Conservation (phyloP, 2,888 invertebrate genomes). For the Mythimna pallens region DNA sequence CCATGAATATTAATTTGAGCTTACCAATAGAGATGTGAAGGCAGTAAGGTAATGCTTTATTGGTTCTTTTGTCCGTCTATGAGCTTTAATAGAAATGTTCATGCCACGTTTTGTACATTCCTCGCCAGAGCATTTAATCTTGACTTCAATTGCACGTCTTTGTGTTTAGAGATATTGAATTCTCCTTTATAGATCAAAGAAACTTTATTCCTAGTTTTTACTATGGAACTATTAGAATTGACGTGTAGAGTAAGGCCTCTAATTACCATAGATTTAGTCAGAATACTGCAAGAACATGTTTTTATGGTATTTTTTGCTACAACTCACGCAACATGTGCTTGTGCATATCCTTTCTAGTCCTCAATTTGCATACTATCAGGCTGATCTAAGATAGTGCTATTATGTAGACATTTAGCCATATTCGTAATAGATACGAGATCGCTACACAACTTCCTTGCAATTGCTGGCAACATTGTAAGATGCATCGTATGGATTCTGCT, state of each 20-base stretch:
- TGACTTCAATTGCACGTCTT: slow-evolving; percentile 43
- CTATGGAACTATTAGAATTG: slow-evolving; percentile 11
- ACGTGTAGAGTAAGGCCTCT: background rate
- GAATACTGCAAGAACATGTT: slow-evolving; percentile 29
- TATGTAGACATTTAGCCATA: slow-evolving; percentile 57
- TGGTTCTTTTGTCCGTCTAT: slow-evolving; percentile 43
- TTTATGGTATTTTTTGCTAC: slow-evolving; percentile 36
- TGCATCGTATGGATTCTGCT: slow-evolving; percentile 10
- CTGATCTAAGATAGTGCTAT: slow-evolving; percentile 55
- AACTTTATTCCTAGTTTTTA: slow-evolving; percentile 18
- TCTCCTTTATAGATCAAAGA: background rate
- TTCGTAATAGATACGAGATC: slow-evolving; percentile 30
- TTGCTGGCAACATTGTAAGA: slow-evolving; percentile 27
- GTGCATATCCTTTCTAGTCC: slow-evolving; percentile 53
- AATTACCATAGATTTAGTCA: slow-evolving; percentile 42
- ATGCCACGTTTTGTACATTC: slow-evolving; percentile 28
- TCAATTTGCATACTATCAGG: slow-evolving; percentile 56
- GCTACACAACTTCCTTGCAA: slow-evolving; percentile 12
- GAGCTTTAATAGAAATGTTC: slow-evolving; percentile 42
- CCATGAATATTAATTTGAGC: slow-evolving; percentile 57
- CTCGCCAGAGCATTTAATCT: slow-evolving; percentile 28
- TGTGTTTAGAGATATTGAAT: slow-evolving; percentile 32
- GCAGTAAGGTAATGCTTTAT: slow-evolving; percentile 44
- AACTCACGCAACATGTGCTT: slow-evolving; percentile 30
- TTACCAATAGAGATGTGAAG: slow-evolving; percentile 56